phyloP scores from a whole-genome alignment of 2,888 invertebrate genomes.

The Gortyna flavago region DNA sequence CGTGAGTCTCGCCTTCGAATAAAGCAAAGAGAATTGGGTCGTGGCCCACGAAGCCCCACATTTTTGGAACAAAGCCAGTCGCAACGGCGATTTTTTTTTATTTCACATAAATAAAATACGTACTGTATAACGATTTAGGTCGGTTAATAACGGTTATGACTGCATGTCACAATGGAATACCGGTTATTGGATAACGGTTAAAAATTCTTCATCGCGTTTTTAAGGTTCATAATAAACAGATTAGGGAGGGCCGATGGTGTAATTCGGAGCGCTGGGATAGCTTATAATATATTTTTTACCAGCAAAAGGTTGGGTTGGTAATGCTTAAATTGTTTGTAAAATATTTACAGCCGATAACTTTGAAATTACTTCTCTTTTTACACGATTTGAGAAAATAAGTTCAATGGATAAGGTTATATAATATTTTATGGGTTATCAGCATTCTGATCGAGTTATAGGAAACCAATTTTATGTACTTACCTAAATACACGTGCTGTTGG shows the following conservation, averaged over 20 bases:
- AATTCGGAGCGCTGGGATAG: conserved; percentile 47
- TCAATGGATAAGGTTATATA: background rate
- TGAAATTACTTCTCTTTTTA: conserved; percentile 21
- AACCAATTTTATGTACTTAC: conserved; percentile 25
- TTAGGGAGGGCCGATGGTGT: conserved; percentile 51
- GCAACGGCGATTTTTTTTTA: conserved; percentile 82
- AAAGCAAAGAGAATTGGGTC: conserved; percentile 87
- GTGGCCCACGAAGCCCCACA: conserved; percentile 76
- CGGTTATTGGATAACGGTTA: conserved; percentile 65
- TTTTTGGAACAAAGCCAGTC: conserved; percentile 86
- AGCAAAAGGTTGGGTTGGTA: conserved; percentile 41
- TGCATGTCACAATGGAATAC: conserved; percentile 62
- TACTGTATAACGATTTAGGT: conserved; percentile 77
- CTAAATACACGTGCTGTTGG: conserved; percentile 14
- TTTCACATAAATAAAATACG: conserved; percentile 80
- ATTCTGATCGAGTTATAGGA: conserved; percentile 2
- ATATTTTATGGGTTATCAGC: conserved; percentile 14
- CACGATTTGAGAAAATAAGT: conserved; percentile 1
- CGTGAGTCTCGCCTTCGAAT: conserved; percentile 80
- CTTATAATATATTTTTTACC: conserved; percentile 54
- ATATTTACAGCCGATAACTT: conserved; percentile 39
- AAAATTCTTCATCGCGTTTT: conserved; percentile 64
- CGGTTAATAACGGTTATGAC: conserved; percentile 69
- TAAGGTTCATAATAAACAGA: conserved; percentile 65
- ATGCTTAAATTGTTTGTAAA: conserved; percentile 54